phyloP scores from a whole-genome alignment of 2,113 vertebrate genomes.

The Oophaga pumilio region DNA sequence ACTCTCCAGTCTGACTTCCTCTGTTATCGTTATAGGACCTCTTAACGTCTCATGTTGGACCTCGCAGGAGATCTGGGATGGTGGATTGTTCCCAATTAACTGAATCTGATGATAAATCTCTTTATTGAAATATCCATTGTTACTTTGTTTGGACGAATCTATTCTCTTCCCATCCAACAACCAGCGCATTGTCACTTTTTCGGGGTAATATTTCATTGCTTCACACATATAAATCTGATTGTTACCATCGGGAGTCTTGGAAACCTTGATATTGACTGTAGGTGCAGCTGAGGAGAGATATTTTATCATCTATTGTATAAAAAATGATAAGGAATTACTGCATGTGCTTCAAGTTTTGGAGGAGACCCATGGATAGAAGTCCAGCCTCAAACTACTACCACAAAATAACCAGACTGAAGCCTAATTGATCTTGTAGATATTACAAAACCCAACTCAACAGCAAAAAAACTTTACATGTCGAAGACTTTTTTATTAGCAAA shows the following conservation, averaged over 20 bases:
- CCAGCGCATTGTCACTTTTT: conserved; percentile 34
- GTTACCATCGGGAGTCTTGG: not conserved
- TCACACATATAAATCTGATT: conserved; percentile 19
- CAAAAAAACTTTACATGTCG: too few species aligned
- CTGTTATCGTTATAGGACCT: not conserved
- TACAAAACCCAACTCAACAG: too few species aligned
- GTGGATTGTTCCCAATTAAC: not conserved
- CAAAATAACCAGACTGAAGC: too few species aligned
- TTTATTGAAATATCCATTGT: not conserved
- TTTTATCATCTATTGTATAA: not conserved
- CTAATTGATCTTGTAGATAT: not conserved
- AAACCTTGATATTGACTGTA: not conserved
- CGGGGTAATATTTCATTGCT: conserved; percentile 8
- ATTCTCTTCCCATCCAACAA: conserved; percentile 5
- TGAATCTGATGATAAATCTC: conserved; percentile 2
- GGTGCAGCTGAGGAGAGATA: conserved; percentile 24
- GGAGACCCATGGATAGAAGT: too few species aligned
- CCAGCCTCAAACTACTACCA: too few species aligned
- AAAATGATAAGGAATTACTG: not conserved
- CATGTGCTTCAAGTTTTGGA: too few species aligned
- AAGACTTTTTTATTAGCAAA: too few species aligned
- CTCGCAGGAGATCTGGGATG: conserved; percentile 28
- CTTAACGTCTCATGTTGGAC: conserved; percentile 40
- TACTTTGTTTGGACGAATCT: not conserved
- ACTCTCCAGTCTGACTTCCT: not conserved